These are phyloP conservation scores for Chelidonichthys spinosus DNA, from an alignment of 2,797 vertebrate genomes.

Conservation along the genomic window DNA sequence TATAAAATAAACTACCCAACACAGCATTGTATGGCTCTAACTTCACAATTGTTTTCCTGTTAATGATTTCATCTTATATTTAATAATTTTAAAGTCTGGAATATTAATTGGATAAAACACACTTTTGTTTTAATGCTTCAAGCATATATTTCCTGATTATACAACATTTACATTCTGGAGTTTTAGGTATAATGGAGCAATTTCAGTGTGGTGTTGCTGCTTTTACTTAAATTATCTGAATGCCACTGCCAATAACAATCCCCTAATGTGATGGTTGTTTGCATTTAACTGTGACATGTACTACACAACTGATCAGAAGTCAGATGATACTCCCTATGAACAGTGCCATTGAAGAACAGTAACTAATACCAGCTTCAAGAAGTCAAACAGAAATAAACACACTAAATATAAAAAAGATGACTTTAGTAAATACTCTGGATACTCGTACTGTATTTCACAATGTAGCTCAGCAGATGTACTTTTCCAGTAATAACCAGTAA, in stretches of 20 bases:
- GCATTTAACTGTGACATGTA: background rate
- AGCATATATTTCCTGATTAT: background rate
- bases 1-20: background rate
- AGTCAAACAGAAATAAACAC: background rate
- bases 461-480: background rate
- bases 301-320: background rate
- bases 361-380: background rate
- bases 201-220: background rate
- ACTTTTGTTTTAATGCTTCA: too few species aligned
- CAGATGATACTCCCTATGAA: background rate
- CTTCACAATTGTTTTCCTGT: background rate
- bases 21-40: background rate
- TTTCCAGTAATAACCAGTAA: background rate
- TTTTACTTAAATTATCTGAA: background rate
- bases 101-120: background rate
- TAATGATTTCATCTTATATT: background rate
- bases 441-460: background rate
- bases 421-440: background rate
- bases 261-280: background rate
- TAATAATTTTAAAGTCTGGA: background rate
- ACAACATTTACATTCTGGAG: background rate
- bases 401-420: background rate
- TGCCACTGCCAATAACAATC: background rate
- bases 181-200: background rate
- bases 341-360: background rate